phyloP scores from a whole-genome alignment of 2,797 vertebrate genomes.

The Pangasius sanitwongsei region DNA sequence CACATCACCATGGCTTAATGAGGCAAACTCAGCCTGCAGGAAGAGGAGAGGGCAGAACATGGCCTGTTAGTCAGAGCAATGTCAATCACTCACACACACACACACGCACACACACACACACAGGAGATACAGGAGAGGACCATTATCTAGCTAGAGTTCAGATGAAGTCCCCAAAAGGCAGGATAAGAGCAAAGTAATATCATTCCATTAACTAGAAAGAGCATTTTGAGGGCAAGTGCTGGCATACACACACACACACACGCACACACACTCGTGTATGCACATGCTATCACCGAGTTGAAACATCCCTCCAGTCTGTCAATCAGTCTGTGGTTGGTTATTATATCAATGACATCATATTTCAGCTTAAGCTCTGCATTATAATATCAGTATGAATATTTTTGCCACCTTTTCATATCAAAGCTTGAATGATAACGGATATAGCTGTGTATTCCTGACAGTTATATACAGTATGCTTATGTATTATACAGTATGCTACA shows the following conservation, averaged over 20 bases:
- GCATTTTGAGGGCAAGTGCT: neutral
- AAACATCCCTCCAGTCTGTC: neutral
- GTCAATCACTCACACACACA: constrained; percentile 46
- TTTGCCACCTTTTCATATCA: neutral
- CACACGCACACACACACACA: constrained; percentile 35
- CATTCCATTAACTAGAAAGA: neutral
- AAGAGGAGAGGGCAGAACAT: constrained; percentile 43
- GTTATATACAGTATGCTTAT: neutral
- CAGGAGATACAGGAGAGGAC: neutral
- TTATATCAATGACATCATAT: neutral
- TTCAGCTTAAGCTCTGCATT: neutral
- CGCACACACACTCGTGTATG: neutral
- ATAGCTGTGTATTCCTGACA: neutral
- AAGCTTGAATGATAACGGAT: neutral
- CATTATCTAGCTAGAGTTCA: neutral
- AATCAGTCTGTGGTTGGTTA: neutral
- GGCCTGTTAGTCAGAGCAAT: constrained; percentile 47
- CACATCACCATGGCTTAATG: constrained; percentile 53
- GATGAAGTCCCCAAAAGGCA: neutral
- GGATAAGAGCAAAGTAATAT: neutral
- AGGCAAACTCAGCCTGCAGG: constrained; percentile 50
- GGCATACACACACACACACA: neutral
- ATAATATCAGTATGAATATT: neutral
- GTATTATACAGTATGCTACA: neutral
- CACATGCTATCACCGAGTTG: neutral